These are phyloP conservation scores for Andrena dorsata DNA, from an alignment of 2,888 invertebrate species.

Conservation along the genomic window DNA sequence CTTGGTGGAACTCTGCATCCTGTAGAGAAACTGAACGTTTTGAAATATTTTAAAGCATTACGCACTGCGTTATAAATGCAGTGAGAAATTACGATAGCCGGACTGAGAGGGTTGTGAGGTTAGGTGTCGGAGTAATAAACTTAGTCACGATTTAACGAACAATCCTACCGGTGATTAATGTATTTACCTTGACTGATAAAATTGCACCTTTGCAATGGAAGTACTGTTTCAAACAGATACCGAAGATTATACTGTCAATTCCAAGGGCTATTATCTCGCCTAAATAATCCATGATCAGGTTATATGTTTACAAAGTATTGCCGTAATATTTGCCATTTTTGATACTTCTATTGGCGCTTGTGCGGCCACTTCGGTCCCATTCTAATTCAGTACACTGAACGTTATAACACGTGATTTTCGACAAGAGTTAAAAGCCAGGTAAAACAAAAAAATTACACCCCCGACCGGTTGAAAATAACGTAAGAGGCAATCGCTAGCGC, in stretches of 20 bases:
- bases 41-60: conserved; percentile 36
- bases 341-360: conserved; percentile 9
- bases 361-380: conserved; percentile 11
- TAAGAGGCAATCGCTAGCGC: conserved; percentile 25
- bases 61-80: conserved; percentile 5
- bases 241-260: conserved; percentile 91
- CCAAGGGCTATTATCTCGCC: conserved; percentile 91
- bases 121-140: neutral
- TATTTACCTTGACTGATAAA: conserved; percentile 89
- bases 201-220: conserved; percentile 91
- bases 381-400: conserved; percentile 7
- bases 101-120: neutral
- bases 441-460: conserved; percentile 9
- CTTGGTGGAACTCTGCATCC: conserved; percentile 90
- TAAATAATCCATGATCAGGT: conserved; percentile 90
- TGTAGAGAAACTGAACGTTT: conserved; percentile 77
- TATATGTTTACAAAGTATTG: conserved; percentile 63
- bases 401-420: conserved; percentile 38
- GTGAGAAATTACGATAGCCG: neutral
- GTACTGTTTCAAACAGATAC: conserved; percentile 91
- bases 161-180: conserved; percentile 1
- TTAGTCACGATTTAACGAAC: neutral
- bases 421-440: conserved; percentile 11
- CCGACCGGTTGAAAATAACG: neutral
- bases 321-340: conserved; percentile 42